Base-by-base conservation (phyloP, 2,113 vertebrate species). In the Antennarius striatus region DNA sequence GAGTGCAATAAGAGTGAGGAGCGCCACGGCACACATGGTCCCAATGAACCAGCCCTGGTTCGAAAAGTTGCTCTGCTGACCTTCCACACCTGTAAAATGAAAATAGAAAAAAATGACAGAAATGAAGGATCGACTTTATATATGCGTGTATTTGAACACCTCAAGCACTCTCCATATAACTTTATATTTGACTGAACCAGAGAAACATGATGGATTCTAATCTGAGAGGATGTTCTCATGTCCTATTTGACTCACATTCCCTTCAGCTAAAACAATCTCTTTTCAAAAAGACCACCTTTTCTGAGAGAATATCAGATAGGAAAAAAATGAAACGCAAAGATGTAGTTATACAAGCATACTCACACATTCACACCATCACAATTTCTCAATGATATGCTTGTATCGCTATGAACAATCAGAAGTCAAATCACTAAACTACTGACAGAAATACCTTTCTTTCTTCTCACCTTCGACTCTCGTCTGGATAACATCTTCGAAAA, bases 401-500 rank as follows among this genome's bases (percentile, higher is more conserved):
- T 32, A 4, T n/a, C 47, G 17, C 40, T 53, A 54, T 6, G 16
- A 6, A 43, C 52, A 22, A 28, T 42, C 15, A 32, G 16, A 75
- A 45, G 48, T 60, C 39, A 54, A 64, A 56, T 69, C 22, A 56
- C 61, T 70, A 77, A 63, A 28, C 43, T 65, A 73, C 36, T 63
- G 69, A 77, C 57, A 63, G 56, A 64, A 9, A 16, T 67, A 10
- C 8, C 14, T 32, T 61, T 49, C 43, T 69, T 49, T 75, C 55
- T 50, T 75, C 96, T 98, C 94, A 98, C 96, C 96, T 98, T 92
- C 94, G 87, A 91, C 94, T 87, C 88, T 93, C 12, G 95, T 95
- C 91, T 96, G 92, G 94, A 98, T 95, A 93, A 98, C 93, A 77
- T 96, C 96, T 93, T 98, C 95, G 84, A 94, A 98, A 95, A 97